Evolutionary conservation across 2,797 vertebrate genomes (phyloP), one percentile per base, ranked within the genome.

Genomic region (Arremon brunneinucha): DNA sequence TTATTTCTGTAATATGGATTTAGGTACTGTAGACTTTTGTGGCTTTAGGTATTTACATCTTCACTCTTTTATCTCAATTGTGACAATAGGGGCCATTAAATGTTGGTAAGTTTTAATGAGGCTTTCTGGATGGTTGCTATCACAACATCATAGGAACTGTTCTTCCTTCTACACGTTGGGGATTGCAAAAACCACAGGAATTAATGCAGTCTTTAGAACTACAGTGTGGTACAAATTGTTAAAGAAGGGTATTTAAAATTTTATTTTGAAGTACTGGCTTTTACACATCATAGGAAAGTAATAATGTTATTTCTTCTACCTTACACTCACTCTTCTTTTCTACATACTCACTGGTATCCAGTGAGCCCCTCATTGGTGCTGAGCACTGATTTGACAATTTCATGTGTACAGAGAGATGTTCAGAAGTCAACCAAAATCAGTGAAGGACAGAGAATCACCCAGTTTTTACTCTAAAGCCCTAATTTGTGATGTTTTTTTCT

Each of bases 141-240:
- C 62, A 81, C 20, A 72, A 49, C n/a, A 46, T 70, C 78, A 43
- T 65, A 87, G 72, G 39, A 70, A 41, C 50, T 85, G 10, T 59
- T 94, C 81, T 94, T 67, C 46, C 32, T 87, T 93, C 69, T 67
- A 79, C 46, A 83, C n/a, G 83, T 92, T 94, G 81, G 14, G 34
- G 32, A 62, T 75, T 83, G 49, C 75, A 90, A 95, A 95, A 84
- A 47, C 8, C 3, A 11, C 20, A 35, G 10, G 18, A 69, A 74
- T 34, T 22, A 32, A 50, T 37, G 18, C 5, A 63, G 13, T 26
- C 30, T 75, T 81, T 59, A 15, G 35, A 88, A 77, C 3, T n/a
- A 5, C 16, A 20, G 15, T 52, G 71, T 60, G 16, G 3, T 37
- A 60, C 4, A 23, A 46, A 46, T 56, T 59, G 4, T 49, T 24